Evolutionary conservation across 2,888 invertebrate genomes (phyloP).

Genomic region (Callyntrura sp.): DNA sequence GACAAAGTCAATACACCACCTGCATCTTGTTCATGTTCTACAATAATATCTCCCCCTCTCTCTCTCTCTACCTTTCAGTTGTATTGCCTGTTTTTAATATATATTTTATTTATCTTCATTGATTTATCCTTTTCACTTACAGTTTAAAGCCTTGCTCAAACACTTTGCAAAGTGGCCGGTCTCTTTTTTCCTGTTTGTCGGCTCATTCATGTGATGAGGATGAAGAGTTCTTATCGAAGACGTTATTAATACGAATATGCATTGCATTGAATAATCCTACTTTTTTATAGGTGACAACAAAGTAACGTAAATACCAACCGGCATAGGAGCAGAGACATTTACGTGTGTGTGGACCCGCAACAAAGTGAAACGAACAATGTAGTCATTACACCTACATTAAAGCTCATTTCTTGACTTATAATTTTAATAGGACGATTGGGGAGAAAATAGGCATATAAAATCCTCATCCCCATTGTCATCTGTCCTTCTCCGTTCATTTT

Average conservation of each 20-base stretch:
- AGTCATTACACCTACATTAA: neutral
- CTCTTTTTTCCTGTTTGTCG: slow-evolving; percentile 70
- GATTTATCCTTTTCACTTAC: slow-evolving; percentile 54
- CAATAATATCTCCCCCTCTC: too few species aligned
- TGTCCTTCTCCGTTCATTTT: neutral
- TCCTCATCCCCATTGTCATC: slow-evolving; percentile 4
- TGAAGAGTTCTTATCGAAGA: slow-evolving; percentile 11
- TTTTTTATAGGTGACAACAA: slow-evolving; percentile 79
- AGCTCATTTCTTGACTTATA: neutral
- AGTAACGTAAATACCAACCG: neutral
- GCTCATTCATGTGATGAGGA: slow-evolving; percentile 13
- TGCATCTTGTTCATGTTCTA: slow-evolving; percentile 17
- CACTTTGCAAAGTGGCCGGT: slow-evolving; percentile 80
- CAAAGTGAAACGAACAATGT: neutral
- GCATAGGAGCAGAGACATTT: neutral
- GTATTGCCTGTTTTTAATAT: neutral
- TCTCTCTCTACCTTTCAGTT: neutral
- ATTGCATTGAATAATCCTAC: slow-evolving; percentile 79
- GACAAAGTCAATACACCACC: slow-evolving; percentile 82
- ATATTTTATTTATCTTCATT: slow-evolving; percentile 32
- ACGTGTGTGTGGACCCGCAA: neutral
- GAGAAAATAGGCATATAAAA: neutral
- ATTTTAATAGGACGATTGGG: neutral
- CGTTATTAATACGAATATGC: slow-evolving; percentile 11
- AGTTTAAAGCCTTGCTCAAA: slow-evolving; percentile 79